Evolutionary conservation across 2,888 invertebrate genomes (phyloP).

Genomic region (Limulus polyphemus): DNA sequence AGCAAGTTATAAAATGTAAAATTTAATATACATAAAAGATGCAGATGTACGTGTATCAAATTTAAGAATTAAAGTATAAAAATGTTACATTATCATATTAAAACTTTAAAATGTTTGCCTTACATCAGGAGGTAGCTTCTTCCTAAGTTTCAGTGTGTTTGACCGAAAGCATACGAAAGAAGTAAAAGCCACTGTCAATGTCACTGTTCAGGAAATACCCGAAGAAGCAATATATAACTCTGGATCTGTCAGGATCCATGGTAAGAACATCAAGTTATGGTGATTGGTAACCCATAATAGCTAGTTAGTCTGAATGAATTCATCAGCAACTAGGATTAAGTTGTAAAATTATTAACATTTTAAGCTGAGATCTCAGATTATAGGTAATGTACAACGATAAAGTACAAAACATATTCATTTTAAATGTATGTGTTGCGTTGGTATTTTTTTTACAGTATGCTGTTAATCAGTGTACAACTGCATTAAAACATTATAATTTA

Average conservation of each 20-base stretch:
- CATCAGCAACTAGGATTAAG: background rate
- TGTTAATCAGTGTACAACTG: too few relatives aligned
- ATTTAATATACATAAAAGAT: too few relatives aligned
- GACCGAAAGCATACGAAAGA: conserved; percentile 91
- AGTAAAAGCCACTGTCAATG: conserved; percentile 90
- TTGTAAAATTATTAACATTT: background rate
- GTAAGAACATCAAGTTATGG: conserved; percentile 25
- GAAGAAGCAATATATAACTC: conserved; percentile 92
- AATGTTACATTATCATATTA: too few relatives aligned
- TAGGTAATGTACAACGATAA: too few relatives aligned
- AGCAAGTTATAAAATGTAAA: too few relatives aligned
- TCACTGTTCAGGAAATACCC: conserved; percentile 83
- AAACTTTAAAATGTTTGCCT: too few relatives aligned
- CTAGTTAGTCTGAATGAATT: background rate
- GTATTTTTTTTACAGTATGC: too few relatives aligned
- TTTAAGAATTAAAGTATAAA: too few relatives aligned
- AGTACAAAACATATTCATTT: too few relatives aligned
- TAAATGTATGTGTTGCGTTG: too few relatives aligned
- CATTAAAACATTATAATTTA: too few relatives aligned
- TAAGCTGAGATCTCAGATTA: background rate
- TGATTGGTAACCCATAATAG: background rate
- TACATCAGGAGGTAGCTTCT: conserved; percentile 62
- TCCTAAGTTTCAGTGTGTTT: conserved; percentile 56
- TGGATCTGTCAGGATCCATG: conserved; percentile 70
- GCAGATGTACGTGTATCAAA: too few relatives aligned